Base-by-base conservation (phyloP, 2,797 vertebrate genomes). In the Pseudopleuronectes americanus region DNA sequence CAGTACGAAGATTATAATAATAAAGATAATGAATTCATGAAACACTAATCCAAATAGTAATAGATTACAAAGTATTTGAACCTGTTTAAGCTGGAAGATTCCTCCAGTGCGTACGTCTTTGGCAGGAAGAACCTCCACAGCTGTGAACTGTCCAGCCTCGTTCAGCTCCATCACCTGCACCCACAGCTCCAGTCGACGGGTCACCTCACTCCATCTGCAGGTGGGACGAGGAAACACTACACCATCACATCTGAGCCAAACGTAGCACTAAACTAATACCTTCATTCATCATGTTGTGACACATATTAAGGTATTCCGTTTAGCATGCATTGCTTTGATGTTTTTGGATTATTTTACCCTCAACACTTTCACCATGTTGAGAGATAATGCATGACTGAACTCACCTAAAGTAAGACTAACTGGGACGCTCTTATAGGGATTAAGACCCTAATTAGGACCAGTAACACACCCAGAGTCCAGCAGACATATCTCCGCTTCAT, bases 171-270 rank as follows among this genome's bases (percentile, higher is more conserved):
- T 91, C 79, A 99, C 92, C 74, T 96, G 96, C 71, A 98, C 94
- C 97, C 97, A 99, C 79, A 99, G 71, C 81, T 98, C 97, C 72
- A 99, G 86, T 51, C 95, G 96, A 7, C 97, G 95, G 0, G 97
- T 99, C 78, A 99, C 97, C 90, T 99, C 98, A 4, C 96, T 98
- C 98, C 98, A 99, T 85, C 97, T 98, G 90, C 16, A 23, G 49
- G 36, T 9, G 0, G 0, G 55, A 3, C 3, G 21, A 13, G 33
- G 31, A 13, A 64, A 26, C 36, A 24, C 8, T 23, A 36, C n/a
- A 28, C 3, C 3, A 8, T 53, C 21, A 38, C 4, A 13, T 16
- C 14, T 43, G 16, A 43, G 41, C 41, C 12, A 43, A 43, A 33
- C 2, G 9, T 3, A 10, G 3, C 31, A 33, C 31, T 33, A 33